A percentile compares a stretch with the other conserved stretches of the same genome.
These are phyloP conservation scores for Fulica atra DNA, from an alignment of 2,113 vertebrate genomes.

Conservation along the genomic window DNA sequence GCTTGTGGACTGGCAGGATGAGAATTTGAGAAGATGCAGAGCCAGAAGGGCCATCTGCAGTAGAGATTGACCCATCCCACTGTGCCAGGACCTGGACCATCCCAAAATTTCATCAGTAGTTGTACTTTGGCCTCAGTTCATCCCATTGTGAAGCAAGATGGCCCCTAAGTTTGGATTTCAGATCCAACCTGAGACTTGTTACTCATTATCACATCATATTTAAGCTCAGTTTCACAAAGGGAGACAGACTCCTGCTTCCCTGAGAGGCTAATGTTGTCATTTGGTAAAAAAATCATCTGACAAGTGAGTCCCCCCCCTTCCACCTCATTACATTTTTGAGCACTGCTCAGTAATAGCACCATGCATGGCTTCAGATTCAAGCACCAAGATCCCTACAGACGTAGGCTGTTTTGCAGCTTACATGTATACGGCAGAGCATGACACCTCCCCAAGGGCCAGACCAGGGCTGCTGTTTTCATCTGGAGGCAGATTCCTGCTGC, in stretches of 20 bases:
- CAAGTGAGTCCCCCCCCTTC: not conserved
- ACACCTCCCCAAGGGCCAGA: not conserved
- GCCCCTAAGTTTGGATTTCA: not conserved
- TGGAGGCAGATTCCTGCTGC: not conserved
- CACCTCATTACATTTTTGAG: fast-evolving
- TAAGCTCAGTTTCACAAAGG: not conserved
- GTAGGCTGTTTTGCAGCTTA: not conserved
- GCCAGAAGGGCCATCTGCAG: not conserved
- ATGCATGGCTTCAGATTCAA: not conserved
- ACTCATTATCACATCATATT: not conserved
- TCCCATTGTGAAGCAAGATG: not conserved
- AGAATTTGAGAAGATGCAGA: not conserved
- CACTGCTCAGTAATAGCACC: not conserved
- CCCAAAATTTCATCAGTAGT: not conserved
- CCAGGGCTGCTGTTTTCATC: not conserved
- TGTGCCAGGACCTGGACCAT: not conserved
- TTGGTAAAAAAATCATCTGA: not conserved
- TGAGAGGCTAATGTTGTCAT: not conserved
- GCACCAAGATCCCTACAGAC: not conserved
- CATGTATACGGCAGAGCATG: fast-evolving
- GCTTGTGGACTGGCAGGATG: not conserved
- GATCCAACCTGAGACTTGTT: not conserved
- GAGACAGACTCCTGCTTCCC: not conserved
- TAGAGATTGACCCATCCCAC: not conserved
- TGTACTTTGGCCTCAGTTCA: not conserved